Evolutionary conservation across 2,797 vertebrate genomes (phyloP).

Genomic region (Tadarida brasiliensis): DNA sequence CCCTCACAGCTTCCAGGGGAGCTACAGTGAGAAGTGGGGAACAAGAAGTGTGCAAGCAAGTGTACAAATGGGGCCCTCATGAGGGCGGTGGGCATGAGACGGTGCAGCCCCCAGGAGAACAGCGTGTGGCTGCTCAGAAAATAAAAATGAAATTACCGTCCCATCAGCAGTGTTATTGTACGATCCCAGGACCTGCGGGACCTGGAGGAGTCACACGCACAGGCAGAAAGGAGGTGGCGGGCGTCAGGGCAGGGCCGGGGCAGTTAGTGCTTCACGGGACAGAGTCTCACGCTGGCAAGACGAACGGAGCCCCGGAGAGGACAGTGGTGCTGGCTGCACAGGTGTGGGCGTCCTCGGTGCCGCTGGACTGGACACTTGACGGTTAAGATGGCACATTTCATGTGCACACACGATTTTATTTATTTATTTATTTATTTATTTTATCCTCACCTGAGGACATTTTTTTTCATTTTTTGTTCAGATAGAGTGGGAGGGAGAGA

Average conservation of each 20-base stretch:
- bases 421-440: no score
- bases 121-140: not conserved
- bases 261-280: not conserved
- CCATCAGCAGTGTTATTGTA: no score
- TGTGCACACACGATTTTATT: no score
- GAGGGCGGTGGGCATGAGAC: no score
- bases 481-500: no score
- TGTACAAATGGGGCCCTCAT: not conserved
- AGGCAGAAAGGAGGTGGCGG: not conserved
- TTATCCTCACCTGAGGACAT: no score
- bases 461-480: no score
- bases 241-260: not conserved
- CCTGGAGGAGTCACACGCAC: not conserved
- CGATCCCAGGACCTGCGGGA: no score
- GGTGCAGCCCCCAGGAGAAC: not conserved
- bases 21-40: not conserved
- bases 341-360: not conserved
- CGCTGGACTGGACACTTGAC: not conserved
- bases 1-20: not conserved
- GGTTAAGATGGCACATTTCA: not conserved
- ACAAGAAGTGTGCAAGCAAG: no score
- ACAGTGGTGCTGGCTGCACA: not conserved
- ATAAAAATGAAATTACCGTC: no score
- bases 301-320: not conserved
- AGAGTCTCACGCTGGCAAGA: not conserved